Evolutionary conservation across 2,888 invertebrate species (phyloP).

Genomic region (Eumerus sabulonum): DNA sequence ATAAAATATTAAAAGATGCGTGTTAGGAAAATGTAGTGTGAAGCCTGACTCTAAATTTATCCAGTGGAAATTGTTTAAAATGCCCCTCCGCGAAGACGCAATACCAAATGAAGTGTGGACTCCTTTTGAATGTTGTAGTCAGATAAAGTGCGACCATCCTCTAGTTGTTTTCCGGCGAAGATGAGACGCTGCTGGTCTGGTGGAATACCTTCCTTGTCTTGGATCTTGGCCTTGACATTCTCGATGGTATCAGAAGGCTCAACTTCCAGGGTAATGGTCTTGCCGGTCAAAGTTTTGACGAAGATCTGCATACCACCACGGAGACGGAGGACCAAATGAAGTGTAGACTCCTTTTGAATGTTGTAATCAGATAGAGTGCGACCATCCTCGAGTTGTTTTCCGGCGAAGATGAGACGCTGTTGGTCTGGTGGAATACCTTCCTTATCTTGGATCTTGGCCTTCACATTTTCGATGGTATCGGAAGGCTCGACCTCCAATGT

Average conservation of each 20-base stretch:
- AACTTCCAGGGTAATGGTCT: slow-evolving; percentile 72
- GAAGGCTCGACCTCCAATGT: slow-evolving; percentile 71
- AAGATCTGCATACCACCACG: slow-evolving; percentile 74
- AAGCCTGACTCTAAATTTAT: slow-evolving; percentile 51
- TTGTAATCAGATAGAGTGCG: slow-evolving; percentile 70
- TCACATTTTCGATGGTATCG: slow-evolving; percentile 68
- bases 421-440: slow-evolving; percentile 69
- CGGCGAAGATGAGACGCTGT: slow-evolving; percentile 69
- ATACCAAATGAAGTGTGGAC: slow-evolving; percentile 69
- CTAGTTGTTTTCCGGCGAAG: slow-evolving; percentile 55
- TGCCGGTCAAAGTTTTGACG: slow-evolving; percentile 73
- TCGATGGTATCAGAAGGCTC: slow-evolving; percentile 42
- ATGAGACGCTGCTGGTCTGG: slow-evolving; percentile 73
- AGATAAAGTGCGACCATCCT: slow-evolving; percentile 72
- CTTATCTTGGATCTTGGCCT: slow-evolving; percentile 68
- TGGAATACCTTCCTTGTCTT: slow-evolving; percentile 2
- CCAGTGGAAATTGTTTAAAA: slow-evolving; percentile 48
- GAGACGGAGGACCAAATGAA: slow-evolving; percentile 69
- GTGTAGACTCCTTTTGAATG: slow-evolving; percentile 70
- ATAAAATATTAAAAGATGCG: slow-evolving; percentile 46
- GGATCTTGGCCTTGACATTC: slow-evolving; percentile 1
- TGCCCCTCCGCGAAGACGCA: slow-evolving; percentile 64
- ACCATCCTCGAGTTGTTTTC: slow-evolving; percentile 67
- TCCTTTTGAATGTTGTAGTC: slow-evolving; percentile 70
- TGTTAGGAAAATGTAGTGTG: slow-evolving; percentile 39